Base-by-base conservation (phyloP, 2,797 vertebrate species). In the Psittacula echo region DNA sequence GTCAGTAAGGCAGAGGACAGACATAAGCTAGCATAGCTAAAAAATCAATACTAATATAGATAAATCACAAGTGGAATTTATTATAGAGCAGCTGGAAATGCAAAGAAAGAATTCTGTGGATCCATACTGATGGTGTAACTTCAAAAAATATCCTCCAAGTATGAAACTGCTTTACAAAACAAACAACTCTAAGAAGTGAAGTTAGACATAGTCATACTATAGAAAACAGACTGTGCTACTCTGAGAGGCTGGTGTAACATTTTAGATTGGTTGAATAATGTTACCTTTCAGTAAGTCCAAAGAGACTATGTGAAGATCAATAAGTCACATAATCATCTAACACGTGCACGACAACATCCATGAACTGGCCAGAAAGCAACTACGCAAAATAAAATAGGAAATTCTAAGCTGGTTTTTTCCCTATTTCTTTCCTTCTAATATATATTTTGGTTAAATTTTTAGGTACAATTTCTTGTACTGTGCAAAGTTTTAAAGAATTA, bases 41-140 rank as follows among this genome's bases (percentile, higher is more conserved):
- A 93, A 93, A 93, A 91, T 87, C 94, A 93, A 93, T 78, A 61
- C 26, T 90, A 77, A 88, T 79, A 83, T 13, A 82, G 74, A 74
- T 90, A 86, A 73, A 91, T 56, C 37, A 88, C 51, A 92, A 50
- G 92, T 78, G 74, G 53, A 71, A 83, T 92, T 85, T 85, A 81
- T 89, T 90, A 83, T 3, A 93, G 44, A 94, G 50, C 72, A 95
- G 67, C 47, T 82, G 71, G 72, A 95, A 94, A 93, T 47, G 48
- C 44, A 90, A 82, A 79, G 44, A 78, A 89, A 88, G 45, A 87
- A 65, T 65, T 84, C 74, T 56, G 75, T 66, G 34, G 42, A 80
- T 82, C 87, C 64, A n/a, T 85, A 86, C 13, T 0, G 2, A 58
- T 27, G 30, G 70, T 82, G 45, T 34, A 91, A 90, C 50, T 85